Conservation (phyloP, 2,888 invertebrate genomes). For the Celastrina argiolus region DNA sequence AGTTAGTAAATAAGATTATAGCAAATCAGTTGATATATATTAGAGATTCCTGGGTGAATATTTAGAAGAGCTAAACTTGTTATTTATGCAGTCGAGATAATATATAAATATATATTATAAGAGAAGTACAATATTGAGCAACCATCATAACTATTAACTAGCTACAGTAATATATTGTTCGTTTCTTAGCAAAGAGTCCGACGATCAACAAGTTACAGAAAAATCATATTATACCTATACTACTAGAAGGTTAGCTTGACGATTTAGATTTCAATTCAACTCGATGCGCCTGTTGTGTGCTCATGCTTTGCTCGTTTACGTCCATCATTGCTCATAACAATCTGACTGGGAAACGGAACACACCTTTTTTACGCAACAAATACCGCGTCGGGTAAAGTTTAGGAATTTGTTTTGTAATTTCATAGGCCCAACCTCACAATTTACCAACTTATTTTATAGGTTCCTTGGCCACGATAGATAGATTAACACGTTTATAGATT, state of each 20-base stretch:
- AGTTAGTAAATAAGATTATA: no score
- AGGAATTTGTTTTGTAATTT: conserved; percentile 9
- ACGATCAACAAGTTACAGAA: no score
- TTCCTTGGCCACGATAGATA: neutral
- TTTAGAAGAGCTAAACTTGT: no score
- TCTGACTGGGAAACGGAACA: conserved; percentile 1
- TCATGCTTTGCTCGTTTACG: neutral
- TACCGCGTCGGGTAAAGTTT: neutral
- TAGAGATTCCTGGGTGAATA: no score
- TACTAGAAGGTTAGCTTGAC: neutral
- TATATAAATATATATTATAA: no score
- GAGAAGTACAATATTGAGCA: no score
- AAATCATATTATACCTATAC: no score
- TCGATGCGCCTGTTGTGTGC: neutral
- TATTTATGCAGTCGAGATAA: no score
- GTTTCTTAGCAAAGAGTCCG: no score
- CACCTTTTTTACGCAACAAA: conserved; percentile 11
- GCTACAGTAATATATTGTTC: no score
- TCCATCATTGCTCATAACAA: neutral
- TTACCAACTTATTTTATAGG: neutral
- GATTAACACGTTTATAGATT: conserved; percentile 6
- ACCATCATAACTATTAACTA: conserved; percentile 12
- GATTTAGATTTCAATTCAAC: neutral
- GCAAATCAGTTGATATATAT: no score
- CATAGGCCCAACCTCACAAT: neutral